Conservation (phyloP, 2,888 invertebrate species). For the Psylliodes chrysocephalus region DNA sequence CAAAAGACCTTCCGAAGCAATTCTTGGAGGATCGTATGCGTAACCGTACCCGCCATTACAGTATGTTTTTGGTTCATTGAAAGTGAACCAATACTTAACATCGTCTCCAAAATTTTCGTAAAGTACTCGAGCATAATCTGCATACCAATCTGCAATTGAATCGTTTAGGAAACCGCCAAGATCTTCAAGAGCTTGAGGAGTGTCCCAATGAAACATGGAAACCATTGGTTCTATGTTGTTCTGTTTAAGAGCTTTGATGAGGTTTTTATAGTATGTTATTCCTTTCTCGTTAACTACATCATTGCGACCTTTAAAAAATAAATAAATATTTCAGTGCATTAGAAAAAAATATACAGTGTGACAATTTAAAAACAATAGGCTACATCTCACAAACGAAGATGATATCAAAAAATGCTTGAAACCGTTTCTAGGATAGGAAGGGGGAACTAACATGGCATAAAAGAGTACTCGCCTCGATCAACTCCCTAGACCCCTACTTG, state of each 20-base stretch:
- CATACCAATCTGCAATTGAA: constrained; percentile 69
- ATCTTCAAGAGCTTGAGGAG: constrained; percentile 57
- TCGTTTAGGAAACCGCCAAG: constrained; percentile 74
- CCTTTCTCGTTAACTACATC: constrained; percentile 64
- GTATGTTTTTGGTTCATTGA: constrained; percentile 65
- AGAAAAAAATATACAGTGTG: background rate
- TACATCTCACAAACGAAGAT: too few species aligned
- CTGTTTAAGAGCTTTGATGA: constrained; percentile 65
- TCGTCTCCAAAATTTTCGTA: constrained; percentile 61
- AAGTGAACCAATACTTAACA: constrained; percentile 67
- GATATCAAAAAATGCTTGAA: too few species aligned
- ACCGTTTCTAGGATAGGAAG: too few species aligned
- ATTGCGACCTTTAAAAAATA: constrained; percentile 23
- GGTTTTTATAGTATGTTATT: constrained; percentile 40
- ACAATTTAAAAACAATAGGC: too few species aligned
- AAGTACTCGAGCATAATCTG: constrained; percentile 68
- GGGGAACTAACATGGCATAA: too few species aligned
- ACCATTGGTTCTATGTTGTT: constrained; percentile 68
- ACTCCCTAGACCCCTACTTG: too few species aligned
- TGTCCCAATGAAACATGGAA: constrained; percentile 69
- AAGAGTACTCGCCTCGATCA: too few species aligned
- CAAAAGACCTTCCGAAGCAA: constrained; percentile 63
- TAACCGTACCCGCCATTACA: constrained; percentile 48
- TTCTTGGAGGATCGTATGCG: constrained; percentile 53
- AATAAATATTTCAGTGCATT: too few species aligned